These are phyloP conservation scores for Aelia acuminata DNA, from an alignment of 2,888 invertebrate species.

Conservation along the genomic window DNA sequence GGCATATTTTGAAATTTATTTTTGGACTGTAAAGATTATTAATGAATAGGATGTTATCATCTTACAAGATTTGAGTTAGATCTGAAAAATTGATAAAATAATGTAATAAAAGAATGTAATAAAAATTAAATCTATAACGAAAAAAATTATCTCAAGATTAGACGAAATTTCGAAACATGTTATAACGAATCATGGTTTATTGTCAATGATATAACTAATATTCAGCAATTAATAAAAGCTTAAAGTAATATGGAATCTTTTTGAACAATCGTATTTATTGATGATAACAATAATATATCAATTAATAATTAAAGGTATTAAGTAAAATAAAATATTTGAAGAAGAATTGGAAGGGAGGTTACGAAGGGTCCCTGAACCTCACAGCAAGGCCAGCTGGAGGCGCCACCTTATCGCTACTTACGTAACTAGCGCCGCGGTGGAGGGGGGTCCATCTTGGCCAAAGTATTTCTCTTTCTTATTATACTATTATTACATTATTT, in stretches of 20 bases:
- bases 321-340: conserved; percentile 29
- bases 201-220: background rate
- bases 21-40: too few species aligned
- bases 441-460: background rate
- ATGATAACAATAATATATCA: background rate
- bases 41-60: too few species aligned
- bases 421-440: conserved; percentile 35
- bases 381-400: conserved; percentile 58
- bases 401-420: conserved; percentile 53
- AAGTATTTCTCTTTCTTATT: background rate
- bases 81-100: too few species aligned
- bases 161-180: background rate
- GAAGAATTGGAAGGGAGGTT: conserved; percentile 27
- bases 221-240: background rate
- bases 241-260: background rate
- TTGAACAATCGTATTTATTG: background rate
- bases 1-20: too few species aligned
- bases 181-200: background rate
- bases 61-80: too few species aligned
- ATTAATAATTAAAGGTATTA: background rate
- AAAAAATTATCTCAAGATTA: conserved; percentile 22
- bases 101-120: background rate
- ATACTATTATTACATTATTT: background rate
- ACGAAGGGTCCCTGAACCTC: conserved; percentile 53
- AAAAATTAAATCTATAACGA: background rate